Evolutionary conservation across 1,140 invertebrate genomes (phyloP), one percentile per base, ranked within the genome.

Genomic region (Sesamia nonagrioides): DNA sequence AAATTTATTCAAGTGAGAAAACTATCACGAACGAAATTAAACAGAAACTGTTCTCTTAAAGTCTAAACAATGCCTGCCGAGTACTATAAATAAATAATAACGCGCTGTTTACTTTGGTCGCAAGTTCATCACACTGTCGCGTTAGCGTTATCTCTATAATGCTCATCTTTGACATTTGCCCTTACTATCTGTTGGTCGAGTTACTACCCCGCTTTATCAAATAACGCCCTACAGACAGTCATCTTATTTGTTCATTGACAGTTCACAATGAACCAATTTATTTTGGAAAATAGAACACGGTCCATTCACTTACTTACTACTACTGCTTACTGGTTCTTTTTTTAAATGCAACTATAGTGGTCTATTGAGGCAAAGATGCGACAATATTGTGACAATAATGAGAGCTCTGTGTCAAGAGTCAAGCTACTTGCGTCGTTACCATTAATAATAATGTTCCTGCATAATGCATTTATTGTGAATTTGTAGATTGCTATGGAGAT

Each of bases 111-210:
- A 88, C 84, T 80, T 61, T 68, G 77, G 66, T 60, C 48, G 69
- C 79, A 90, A 89, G 90, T 93, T 92, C 88, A 92, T 88, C 89
- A 93, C 84, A 87, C 90, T 89, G 84, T 87, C 85, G 80, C 81
- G 74, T 83, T 84, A 84, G 52, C 68, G 56, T 77, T 88, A 90
- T 90, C 84, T 88, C 86, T 79, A 83, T 83, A 88, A 88, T 86
- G 83, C 84, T 86, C 91, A 93, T 93, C 90, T 91, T 92, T 91
- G 89, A 87, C 90, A 85, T 88, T 90, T 93, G 88, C 82, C 87
- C 92, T 80, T 68, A 40, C 74, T 93, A 91, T 92, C 91, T 82
- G 42, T 15, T 69, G 79, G 85, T 71, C 85, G 84, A 82, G 89
- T 92, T 91, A 82, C 89, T 88, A 92, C 89, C 89, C 86, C 82